Conservation (phyloP, 2,113 vertebrate species). For the Limanda limanda region DNA sequence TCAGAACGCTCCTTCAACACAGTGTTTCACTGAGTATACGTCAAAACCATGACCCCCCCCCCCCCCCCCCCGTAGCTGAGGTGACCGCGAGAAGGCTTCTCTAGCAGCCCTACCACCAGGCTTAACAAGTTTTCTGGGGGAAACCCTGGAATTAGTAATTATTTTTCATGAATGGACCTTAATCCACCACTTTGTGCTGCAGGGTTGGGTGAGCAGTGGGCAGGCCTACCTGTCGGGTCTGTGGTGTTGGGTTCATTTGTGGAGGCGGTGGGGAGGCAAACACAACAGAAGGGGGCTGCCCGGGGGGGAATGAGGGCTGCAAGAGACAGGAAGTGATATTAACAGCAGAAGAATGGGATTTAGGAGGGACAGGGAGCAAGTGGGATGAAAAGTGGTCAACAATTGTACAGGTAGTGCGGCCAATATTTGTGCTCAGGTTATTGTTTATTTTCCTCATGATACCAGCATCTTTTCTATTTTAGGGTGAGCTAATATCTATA, state of each 20-base stretch:
- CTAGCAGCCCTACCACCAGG: too few species aligned
- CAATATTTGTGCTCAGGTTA: background rate
- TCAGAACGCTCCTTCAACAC: too few species aligned
- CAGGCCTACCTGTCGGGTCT: constrained; percentile 90
- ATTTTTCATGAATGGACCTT: background rate
- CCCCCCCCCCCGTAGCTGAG: too few species aligned
- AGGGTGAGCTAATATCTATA: background rate
- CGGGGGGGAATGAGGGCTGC: constrained; percentile 90
- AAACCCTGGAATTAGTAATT: too few species aligned
- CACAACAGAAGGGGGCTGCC: constrained; percentile 92
- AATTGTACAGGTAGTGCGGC: background rate
- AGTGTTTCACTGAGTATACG: too few species aligned
- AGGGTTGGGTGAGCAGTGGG: background rate
- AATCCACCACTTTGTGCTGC: background rate
- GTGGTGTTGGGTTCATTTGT: constrained; percentile 98
- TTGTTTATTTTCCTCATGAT: background rate
- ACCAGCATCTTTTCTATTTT: background rate
- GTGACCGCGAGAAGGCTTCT: too few species aligned
- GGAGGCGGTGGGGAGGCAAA: constrained; percentile 90
- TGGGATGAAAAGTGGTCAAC: background rate
- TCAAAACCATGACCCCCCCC: too few species aligned
- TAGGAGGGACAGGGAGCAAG: background rate
- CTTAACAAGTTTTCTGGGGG: too few species aligned
- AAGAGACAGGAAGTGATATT: constrained; percentile 57
- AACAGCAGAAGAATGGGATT: constrained; percentile 11